phyloP scores from a whole-genome alignment of 2,888 invertebrate species.

The Cryptus armator region DNA sequence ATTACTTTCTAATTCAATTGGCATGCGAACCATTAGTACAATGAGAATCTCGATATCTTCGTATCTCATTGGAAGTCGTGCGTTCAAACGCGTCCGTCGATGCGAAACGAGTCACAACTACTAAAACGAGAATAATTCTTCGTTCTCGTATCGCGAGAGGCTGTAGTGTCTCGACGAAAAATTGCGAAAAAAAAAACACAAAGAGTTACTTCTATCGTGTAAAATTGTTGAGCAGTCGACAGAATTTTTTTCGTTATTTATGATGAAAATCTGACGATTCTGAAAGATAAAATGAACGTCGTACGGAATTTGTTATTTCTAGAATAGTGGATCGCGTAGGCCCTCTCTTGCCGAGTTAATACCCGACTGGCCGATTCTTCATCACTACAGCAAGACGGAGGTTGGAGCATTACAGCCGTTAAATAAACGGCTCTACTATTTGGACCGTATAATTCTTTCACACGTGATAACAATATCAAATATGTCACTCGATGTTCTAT shows the following conservation, averaged over 20 bases:
- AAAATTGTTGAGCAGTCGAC: slow-evolving; percentile 21
- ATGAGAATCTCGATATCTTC: slow-evolving; percentile 9
- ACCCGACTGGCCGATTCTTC: slow-evolving; percentile 97
- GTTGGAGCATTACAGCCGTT: slow-evolving; percentile 87
- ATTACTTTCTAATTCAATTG: slow-evolving; percentile 14
- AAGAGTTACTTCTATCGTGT: neutral
- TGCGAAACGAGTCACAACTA: slow-evolving; percentile 21
- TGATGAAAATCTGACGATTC: neutral
- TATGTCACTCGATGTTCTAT: slow-evolving; percentile 7
- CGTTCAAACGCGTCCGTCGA: slow-evolving; percentile 1
- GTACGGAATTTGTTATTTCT: slow-evolving; percentile 78
- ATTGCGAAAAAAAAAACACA: neutral
- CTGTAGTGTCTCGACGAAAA: neutral
- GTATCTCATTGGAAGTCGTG: neutral
- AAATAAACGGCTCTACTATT: slow-evolving; percentile 23
- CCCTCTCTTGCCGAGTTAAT: slow-evolving; percentile 97
- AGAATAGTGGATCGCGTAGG: slow-evolving; percentile 89
- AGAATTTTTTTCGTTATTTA: slow-evolving; percentile 69
- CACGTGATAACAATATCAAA: slow-evolving; percentile 44
- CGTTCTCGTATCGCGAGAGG: neutral
- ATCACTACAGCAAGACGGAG: slow-evolving; percentile 94
- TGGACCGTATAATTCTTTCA: slow-evolving; percentile 39
- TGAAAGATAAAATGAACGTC: slow-evolving; percentile 47
- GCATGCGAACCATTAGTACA: neutral
- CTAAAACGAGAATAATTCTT: neutral